A percentile compares a stretch with the other conserved stretches of the same genome.
phyloP scores from a whole-genome alignment of 2,888 invertebrate genomes.

The Sympetrum striolatum region DNA sequence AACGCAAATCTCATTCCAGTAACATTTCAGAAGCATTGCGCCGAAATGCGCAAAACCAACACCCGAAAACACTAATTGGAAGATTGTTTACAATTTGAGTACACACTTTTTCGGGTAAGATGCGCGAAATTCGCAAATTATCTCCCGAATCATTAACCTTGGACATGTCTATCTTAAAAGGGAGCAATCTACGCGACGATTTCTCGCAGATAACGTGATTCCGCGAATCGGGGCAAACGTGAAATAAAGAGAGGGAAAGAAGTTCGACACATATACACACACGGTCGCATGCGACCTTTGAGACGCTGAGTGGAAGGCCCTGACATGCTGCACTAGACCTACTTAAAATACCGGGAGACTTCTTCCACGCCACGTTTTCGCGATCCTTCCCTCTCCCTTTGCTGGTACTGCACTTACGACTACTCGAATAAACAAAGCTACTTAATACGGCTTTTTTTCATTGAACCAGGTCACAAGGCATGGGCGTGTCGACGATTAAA shows the following conservation, averaged over 20 bases:
- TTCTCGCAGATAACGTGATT: background rate
- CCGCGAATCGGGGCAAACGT: background rate
- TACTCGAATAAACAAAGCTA: background rate
- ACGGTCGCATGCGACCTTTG: background rate
- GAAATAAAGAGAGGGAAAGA: background rate
- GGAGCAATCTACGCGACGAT: background rate
- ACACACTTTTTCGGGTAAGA: too few species aligned
- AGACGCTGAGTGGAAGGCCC: background rate
- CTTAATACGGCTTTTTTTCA: background rate
- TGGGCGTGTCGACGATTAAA: too few species aligned
- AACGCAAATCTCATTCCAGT: too few species aligned
- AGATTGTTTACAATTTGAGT: too few species aligned
- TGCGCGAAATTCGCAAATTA: too few species aligned
- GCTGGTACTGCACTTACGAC: background rate
- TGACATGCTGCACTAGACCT: constrained; percentile 36
- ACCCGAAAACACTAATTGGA: too few species aligned
- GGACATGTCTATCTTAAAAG: too few species aligned
- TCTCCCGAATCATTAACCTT: too few species aligned
- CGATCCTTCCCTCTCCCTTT: background rate
- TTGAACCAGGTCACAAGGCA: background rate
- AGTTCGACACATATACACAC: background rate
- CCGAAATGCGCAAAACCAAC: too few species aligned
- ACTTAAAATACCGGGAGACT: constrained; percentile 4
- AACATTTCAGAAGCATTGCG: too few species aligned
- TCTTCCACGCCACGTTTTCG: background rate